Conservation (phyloP, 2,888 invertebrate species). For the Micoletzkya japonica region DNA sequence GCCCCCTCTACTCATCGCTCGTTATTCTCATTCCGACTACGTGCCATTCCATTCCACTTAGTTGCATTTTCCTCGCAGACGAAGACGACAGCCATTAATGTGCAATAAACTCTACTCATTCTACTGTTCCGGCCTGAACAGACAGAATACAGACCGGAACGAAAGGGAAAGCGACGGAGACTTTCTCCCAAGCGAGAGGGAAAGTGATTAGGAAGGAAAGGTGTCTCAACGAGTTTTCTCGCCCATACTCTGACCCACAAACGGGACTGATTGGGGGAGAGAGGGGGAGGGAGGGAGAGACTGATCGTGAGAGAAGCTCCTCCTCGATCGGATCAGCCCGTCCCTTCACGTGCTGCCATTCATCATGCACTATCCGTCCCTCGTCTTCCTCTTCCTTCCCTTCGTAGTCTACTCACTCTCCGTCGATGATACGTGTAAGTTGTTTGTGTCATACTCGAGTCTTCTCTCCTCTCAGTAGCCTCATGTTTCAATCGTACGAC, state of each 20-base stretch:
- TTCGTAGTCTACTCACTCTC: neutral
- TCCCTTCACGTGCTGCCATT: neutral
- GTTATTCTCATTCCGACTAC: neutral
- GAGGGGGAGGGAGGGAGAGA: slow-evolving; percentile 13
- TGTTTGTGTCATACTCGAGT: neutral
- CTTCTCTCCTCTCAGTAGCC: slow-evolving; percentile 33
- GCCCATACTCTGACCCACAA: slow-evolving; percentile 27
- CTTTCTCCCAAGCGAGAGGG: too few relatives aligned
- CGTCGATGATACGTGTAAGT: slow-evolving; percentile 25
- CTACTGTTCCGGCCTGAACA: too few relatives aligned
- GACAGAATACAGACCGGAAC: too few relatives aligned
- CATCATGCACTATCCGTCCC: neutral
- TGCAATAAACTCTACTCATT: too few relatives aligned
- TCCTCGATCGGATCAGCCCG: too few relatives aligned
- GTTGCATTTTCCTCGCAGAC: too few relatives aligned
- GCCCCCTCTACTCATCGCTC: neutral
- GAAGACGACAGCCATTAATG: too few relatives aligned
- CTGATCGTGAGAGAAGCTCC: neutral
- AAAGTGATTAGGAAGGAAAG: too few relatives aligned
- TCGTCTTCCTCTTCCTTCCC: neutral
- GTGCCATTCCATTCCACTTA: slow-evolving; percentile 15
- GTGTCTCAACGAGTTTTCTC: too few relatives aligned
- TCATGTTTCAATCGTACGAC: slow-evolving; percentile 51
- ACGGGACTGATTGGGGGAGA: neutral
- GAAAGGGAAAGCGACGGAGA: too few relatives aligned